phyloP scores from a whole-genome alignment of 2,797 vertebrate genomes.

The Allobates femoralis region DNA sequence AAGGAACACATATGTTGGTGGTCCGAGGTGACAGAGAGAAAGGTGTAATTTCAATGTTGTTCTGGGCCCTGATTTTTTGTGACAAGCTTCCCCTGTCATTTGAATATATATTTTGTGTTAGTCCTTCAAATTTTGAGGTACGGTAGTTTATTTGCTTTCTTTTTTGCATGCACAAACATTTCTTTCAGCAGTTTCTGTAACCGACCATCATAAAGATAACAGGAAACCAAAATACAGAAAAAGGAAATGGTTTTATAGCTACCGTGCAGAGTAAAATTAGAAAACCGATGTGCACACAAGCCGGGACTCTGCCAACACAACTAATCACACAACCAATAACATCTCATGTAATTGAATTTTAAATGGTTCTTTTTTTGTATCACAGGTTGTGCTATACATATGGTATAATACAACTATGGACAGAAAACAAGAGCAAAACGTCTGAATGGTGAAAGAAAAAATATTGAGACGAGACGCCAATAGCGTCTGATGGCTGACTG shows the following conservation, averaged over 20 bases:
- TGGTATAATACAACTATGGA: not conserved
- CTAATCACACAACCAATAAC: not conserved
- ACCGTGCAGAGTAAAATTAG: constrained; percentile 50
- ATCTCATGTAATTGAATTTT: not conserved
- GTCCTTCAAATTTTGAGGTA: not conserved
- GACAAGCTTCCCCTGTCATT: not conserved
- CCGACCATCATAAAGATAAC: constrained; percentile 51
- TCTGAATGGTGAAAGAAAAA: no score
- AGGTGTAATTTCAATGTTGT: not conserved
- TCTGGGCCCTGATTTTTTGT: not conserved
- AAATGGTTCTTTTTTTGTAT: not conserved
- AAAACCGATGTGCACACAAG: not conserved
- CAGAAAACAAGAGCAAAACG: not conserved
- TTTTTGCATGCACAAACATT: not conserved
- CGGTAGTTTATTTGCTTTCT: not conserved
- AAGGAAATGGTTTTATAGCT: constrained; percentile 48
- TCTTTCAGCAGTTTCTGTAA: constrained; percentile 16
- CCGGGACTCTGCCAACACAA: not conserved
- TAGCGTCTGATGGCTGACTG: no score
- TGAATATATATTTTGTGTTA: not conserved
- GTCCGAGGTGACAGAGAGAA: not conserved
- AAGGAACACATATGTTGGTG: not conserved
- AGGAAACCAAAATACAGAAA: constrained; percentile 50
- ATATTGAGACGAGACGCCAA: no score
- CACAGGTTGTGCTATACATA: not conserved